These are phyloP conservation scores for Clarias magur DNA, from an alignment of 2,113 vertebrate species.

Conservation along the genomic window DNA sequence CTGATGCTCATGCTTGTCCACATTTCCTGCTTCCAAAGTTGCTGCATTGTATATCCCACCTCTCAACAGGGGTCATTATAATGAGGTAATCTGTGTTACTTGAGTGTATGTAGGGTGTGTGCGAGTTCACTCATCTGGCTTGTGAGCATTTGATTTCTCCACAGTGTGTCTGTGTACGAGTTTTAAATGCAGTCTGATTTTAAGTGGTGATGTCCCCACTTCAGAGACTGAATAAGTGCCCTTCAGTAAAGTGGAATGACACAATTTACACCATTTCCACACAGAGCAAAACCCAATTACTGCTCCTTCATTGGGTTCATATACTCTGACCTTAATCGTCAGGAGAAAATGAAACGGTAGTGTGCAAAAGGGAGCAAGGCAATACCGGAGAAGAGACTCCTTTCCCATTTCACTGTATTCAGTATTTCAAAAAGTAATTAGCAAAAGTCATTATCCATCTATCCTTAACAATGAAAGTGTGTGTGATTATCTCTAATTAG, in stretches of 20 bases:
- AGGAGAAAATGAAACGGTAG: constrained; percentile 24
- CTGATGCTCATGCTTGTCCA: no score
- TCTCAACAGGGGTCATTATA: no score
- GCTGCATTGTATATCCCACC: no score
- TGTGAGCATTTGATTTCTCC: neutral
- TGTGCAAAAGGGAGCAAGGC: neutral
- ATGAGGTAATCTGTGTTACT: no score
- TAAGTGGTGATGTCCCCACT: neutral
- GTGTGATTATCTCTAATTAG: constrained; percentile 51
- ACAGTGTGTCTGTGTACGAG: neutral
- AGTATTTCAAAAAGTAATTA: constrained; percentile 47
- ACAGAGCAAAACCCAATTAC: constrained; percentile 50
- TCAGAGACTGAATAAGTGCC: constrained; percentile 13
- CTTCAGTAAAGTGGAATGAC: constrained; percentile 26
- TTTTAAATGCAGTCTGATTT: neutral
- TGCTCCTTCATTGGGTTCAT: constrained; percentile 42
- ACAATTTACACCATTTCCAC: constrained; percentile 42
- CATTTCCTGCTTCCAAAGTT: no score
- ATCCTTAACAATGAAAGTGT: constrained; percentile 26
- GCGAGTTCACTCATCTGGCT: neutral
- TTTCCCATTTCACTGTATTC: constrained; percentile 31
- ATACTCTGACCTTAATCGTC: constrained; percentile 48
- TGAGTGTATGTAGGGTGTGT: neutral
- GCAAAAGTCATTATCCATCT: constrained; percentile 43
- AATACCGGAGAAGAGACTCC: constrained; percentile 8